Evolutionary conservation across 1,140 invertebrate genomes (phyloP).

Genomic region (Meteorus sp.): DNA sequence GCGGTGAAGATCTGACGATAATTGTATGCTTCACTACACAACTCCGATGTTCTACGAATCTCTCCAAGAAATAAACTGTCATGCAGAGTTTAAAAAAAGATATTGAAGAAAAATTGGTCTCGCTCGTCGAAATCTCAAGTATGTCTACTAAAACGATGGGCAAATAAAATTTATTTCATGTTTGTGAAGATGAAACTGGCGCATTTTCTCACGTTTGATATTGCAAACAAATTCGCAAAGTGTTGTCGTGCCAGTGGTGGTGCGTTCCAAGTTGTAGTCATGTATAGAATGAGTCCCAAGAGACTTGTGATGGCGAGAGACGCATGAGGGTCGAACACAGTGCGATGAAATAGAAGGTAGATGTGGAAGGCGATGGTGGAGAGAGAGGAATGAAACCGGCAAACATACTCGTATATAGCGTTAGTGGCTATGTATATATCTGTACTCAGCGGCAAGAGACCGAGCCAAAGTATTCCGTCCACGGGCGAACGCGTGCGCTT

Average conservation of each 20-base stretch:
- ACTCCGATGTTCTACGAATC: no score
- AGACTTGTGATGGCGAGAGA: slow-evolving; percentile 8
- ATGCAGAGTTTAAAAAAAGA: no score
- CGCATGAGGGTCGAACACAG: slow-evolving; percentile 16
- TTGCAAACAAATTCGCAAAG: slow-evolving; percentile 1
- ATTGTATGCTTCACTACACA: no score
- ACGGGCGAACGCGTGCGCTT: slow-evolving; percentile 29
- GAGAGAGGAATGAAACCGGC: no score
- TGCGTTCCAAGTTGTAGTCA: slow-evolving; percentile 9
- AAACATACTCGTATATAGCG: slow-evolving; percentile 4
- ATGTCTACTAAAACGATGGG: no score
- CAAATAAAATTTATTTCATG: no score
- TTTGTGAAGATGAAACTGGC: background rate
- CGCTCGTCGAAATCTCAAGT: no score
- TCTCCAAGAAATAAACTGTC: no score
- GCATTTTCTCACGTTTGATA: slow-evolving; percentile 12
- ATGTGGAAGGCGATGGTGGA: no score
- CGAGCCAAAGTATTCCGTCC: slow-evolving; percentile 27
- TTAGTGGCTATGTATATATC: background rate
- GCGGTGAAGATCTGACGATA: no score
- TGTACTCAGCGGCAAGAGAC: background rate
- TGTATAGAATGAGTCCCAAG: slow-evolving; percentile 11
- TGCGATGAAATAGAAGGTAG: no score
- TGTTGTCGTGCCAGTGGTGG: background rate
- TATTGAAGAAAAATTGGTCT: background rate